Base-by-base conservation (phyloP, 2,797 vertebrate species). In the Gymnocypris eckloni region DNA sequence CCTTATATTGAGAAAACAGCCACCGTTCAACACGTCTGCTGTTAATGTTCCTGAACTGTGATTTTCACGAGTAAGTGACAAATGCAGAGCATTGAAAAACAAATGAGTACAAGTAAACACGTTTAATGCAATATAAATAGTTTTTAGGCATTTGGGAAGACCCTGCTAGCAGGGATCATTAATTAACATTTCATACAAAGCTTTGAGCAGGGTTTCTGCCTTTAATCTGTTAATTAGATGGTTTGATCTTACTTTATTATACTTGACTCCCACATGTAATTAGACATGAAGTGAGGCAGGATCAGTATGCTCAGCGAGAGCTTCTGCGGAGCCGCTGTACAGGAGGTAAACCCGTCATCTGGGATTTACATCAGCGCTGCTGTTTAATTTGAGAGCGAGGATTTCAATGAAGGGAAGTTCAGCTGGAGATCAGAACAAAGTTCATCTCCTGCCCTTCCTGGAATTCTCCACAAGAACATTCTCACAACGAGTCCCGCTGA, bases 381-480 rank as follows among this genome's bases (percentile, higher is more conserved):
- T 43, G 85, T 86, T 87, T 85, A 83, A 87, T 80, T 87, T 82
- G 43, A 87, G 86, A 66, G 10, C 45, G 81, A 89, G 81, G 84
- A 85, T 89, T 88, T 91, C 90, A 91, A 91, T 91, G 52, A 85
- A 71, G 89, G 91, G 91, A 92, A 92, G 91, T 90, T 90, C 48
- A 89, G 89, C 83, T 75, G 78, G 69, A 54, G 88, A 86, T 83
- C 81, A 89, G 89, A 91, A 89, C 89, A 87, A 83, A 87, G 88
- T 88, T 82, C 88, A 89, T 90, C 91, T 90, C 89, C 84, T 84
- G 87, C 82, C 89, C 89, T 92, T 92, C 91, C 91, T 92, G 91
- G 89, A 92, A 92, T 92, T 92, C 89, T 89, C 88, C 72, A 25
- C 45, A 37, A 79, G 82, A 85, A 79, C 70, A 66, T 85, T 84